phyloP scores from a whole-genome alignment of 2,888 invertebrate species.

The Nezara viridula region DNA sequence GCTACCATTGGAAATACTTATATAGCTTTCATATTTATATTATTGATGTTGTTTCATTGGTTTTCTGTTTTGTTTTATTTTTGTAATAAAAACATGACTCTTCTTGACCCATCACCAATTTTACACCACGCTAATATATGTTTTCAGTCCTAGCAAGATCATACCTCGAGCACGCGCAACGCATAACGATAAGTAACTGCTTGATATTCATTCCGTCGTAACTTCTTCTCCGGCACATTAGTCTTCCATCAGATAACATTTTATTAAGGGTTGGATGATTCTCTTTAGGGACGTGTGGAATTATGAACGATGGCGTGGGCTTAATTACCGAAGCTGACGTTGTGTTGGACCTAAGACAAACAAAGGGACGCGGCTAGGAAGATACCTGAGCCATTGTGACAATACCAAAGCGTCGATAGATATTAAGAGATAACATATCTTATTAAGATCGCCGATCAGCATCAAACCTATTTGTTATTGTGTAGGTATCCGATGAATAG shows the following conservation, averaged over 20 bases:
- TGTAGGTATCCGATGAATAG: background rate
- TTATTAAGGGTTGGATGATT: background rate
- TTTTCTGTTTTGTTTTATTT: too few species aligned
- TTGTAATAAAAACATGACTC: background rate
- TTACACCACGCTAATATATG: background rate
- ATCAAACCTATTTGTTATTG: background rate
- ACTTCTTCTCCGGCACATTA: background rate
- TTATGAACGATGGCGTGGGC: background rate
- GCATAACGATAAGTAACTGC: background rate
- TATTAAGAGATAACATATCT: background rate
- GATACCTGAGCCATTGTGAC: background rate
- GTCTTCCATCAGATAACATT: background rate
- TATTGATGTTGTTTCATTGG: too few species aligned
- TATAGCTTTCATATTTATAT: too few species aligned
- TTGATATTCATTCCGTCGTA: background rate
- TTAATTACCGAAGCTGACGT: background rate
- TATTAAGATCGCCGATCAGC: slow-evolving; percentile 7
- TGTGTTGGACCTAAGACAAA: background rate
- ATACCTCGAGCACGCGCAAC: background rate
- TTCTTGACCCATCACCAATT: background rate
- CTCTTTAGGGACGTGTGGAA: background rate
- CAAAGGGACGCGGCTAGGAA: background rate
- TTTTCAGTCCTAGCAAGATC: background rate
- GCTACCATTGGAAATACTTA: too few species aligned
- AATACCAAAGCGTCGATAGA: background rate